These are phyloP conservation scores for Thalpophila matura DNA, from an alignment of 2,888 invertebrate genomes.

Conservation along the genomic window DNA sequence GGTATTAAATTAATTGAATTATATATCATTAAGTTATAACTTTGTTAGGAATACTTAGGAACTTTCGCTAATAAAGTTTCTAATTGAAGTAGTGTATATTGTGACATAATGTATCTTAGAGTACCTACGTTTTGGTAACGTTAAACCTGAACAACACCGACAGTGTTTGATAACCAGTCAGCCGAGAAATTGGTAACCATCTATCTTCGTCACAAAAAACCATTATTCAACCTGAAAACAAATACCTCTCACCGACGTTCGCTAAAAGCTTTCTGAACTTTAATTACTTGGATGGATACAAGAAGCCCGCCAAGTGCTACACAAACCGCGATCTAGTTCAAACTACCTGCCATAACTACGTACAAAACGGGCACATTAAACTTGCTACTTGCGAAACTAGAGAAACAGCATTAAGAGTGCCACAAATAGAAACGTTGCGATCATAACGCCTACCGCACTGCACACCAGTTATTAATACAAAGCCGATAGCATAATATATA, in stretches of 20 bases:
- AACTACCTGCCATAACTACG: constrained; percentile 59
- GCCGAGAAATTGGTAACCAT: constrained; percentile 52
- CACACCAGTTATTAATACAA: constrained; percentile 73
- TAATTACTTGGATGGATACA: constrained; percentile 63
- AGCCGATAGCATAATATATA: constrained; percentile 68
- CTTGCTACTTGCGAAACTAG: constrained; percentile 73
- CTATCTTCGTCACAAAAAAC: constrained; percentile 58
- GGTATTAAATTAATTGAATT: constrained; percentile 25
- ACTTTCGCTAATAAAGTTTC: constrained; percentile 5
- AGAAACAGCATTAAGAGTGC: constrained; percentile 76
- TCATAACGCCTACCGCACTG: constrained; percentile 69
- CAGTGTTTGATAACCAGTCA: constrained; percentile 48
- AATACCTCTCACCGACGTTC: constrained; percentile 56
- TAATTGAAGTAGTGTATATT: neutral
- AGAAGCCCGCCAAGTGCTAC: constrained; percentile 60
- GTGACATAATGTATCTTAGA: neutral
- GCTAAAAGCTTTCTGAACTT: constrained; percentile 67
- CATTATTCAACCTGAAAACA: constrained; percentile 65
- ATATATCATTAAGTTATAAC: constrained; percentile 19
- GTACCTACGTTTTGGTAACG: neutral
- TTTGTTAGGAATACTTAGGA: constrained; percentile 10
- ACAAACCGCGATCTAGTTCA: constrained; percentile 59
- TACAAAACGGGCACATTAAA: constrained; percentile 66
- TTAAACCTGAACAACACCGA: constrained; percentile 28
- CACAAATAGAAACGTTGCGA: constrained; percentile 79